Evolutionary conservation across 2,888 invertebrate genomes (phyloP), one percentile per base, ranked within the genome.

Genomic region (Eristalis tenax): DNA sequence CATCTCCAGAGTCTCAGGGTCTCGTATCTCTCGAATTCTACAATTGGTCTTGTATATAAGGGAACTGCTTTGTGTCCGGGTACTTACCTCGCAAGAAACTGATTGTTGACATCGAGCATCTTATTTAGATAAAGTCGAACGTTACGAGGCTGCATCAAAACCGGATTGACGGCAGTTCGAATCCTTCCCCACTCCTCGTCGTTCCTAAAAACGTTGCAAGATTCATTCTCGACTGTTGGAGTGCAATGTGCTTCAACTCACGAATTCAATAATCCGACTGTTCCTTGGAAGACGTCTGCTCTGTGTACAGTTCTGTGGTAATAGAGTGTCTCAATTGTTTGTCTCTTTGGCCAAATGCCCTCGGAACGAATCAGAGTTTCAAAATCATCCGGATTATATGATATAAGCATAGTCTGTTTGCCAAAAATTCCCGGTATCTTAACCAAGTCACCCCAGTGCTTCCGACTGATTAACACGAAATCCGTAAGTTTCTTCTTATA

Each of bases 171-270:
- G 83, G 94, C 95, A 1, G 94, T 94, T 38, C 96, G 93, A 80
- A 96, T 93, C 64, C 94, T 93, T 43, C 95, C 94, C 96, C 96
- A 96, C 88, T 94, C 93, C 38, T 94, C 93, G 1, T 95, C 95
- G 92, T 95, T 94, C 15, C 94, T 94, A 89, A 59, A 15, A 15
- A 64, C 10, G 2, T 96, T 95, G 18, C 94, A 18, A 2, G 18
- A 1, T 0, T n/a, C 50, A 18, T 6, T 18, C 13, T 6, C 1
- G 4, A 15, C 2, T 50, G 2, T 94, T 90, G 50, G 91, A 90
- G 28, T 81, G 89, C 28, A 89, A 84, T n/a, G 13, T 38, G 15
- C 15, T 15, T 43, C 89, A 6, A 35, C 64, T 64, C 35, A 64
- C 64, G 64, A 38, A 10, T 18, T 35, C 11, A 64, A 4, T 11